Base-by-base conservation (phyloP, 2,113 vertebrate species). In the Apaloderma vittatum region DNA sequence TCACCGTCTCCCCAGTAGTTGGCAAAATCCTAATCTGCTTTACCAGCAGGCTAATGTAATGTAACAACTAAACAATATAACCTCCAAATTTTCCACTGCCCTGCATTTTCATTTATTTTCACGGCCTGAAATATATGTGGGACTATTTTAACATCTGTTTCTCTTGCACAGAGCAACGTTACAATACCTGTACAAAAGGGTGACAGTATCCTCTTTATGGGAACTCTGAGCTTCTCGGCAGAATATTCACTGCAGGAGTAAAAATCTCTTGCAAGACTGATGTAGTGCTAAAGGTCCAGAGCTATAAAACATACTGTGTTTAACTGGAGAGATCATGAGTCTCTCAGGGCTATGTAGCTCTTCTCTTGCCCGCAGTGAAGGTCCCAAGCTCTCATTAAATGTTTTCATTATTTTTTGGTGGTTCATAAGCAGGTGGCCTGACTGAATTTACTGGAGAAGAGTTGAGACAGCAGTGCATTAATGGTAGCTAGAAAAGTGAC, bases 1-100 rank as follows among this genome's bases (percentile, higher is more conserved):
- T 67, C 54, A 81, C 14, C 17, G 49, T 68, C 73, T 94, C 59
- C 77, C 1, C 14, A 24, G 68, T 75, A 65, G 49, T 3, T 93
- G 94, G 94, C 90, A 92, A 93, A 89, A 85, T 15, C 52, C 58
- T 81, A 65, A 91, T 94, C 68, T 86, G 51, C 45, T 91, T 93
- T 95, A 93, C 55, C 37, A 74, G 68, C 72, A 52, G 43, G 43
- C n/a, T 62, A 76, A 66, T 22, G 54, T 59, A 78, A 81, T 36
- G 48, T 27, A 88, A 70, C 3, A 37, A 29, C 40, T 71, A 45
- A 88, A 43, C 24, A 49, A 7, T 11, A 19, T 55, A 86, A 71
- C 57, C 30, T 87, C 57, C 1, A 1, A 58, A 63, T 52, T 88
- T 94, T 86, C 87, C 46, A 15, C 63, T 86, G 51, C 36, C 30